Percentiles rank a stretch among this genome's conserved stretches.
Conservation (phyloP, 2,888 invertebrate species). For the Coelopa pilipes region DNA sequence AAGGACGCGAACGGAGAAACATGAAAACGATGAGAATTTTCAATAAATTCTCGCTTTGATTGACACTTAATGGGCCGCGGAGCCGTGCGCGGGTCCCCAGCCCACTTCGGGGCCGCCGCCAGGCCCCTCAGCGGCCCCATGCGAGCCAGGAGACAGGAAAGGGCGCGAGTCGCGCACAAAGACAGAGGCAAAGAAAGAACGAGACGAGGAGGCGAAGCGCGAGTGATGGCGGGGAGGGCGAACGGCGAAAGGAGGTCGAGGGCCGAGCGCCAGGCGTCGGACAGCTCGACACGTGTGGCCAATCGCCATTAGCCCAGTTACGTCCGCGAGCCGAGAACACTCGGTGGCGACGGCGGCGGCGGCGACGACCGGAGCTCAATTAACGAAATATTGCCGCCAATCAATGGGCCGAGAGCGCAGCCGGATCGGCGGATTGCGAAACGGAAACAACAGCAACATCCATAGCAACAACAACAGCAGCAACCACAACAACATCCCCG, state of each 20-base stretch:
- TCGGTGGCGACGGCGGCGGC: neutral
- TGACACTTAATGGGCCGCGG: too few species aligned
- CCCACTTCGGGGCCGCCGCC: too few species aligned
- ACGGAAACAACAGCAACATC: conserved; percentile 24
- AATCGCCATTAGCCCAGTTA: conserved; percentile 21
- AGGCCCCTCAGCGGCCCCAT: too few species aligned
- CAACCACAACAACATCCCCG: neutral
- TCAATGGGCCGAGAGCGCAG: conserved; percentile 32
- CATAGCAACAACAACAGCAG: conserved; percentile 24
- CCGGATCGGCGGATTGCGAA: conserved; percentile 27
- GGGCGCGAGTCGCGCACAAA: too few species aligned
- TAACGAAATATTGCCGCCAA: conserved; percentile 39
- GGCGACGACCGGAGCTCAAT: conserved; percentile 34
- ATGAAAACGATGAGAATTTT: neutral
- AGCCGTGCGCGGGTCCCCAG: too few species aligned
- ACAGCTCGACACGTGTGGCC: neutral
- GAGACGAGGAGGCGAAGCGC: too few species aligned
- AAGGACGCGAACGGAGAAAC: neutral
- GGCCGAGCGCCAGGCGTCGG: neutral
- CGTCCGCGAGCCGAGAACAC: neutral
- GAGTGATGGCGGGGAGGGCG: too few species aligned
- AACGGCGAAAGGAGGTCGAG: too few species aligned
- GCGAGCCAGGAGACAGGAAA: too few species aligned
- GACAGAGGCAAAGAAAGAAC: too few species aligned
- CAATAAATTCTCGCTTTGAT: neutral